A percentile compares a stretch with the other conserved stretches of the same genome.
Conservation (phyloP, 2,797 vertebrate genomes). For the Melanotaenia pygmaea region DNA sequence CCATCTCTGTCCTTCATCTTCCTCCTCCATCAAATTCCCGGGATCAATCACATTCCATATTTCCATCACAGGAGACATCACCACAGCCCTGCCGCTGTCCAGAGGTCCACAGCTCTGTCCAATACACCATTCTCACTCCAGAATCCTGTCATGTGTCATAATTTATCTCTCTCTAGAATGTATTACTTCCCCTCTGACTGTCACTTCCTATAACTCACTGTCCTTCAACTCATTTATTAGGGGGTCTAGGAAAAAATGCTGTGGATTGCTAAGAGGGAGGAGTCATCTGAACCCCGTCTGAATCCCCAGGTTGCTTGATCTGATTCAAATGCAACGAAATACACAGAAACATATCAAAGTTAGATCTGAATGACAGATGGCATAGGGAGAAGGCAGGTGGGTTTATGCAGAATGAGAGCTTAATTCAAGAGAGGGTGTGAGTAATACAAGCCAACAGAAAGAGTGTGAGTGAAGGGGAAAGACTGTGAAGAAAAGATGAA, state of each 20-base stretch:
- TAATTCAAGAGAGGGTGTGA: conserved; percentile 37
- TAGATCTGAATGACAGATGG: conserved; percentile 52
- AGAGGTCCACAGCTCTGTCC: conserved; percentile 56
- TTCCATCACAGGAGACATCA: conserved; percentile 68
- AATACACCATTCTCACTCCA: conserved; percentile 55
- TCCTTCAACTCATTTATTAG: conserved; percentile 58
- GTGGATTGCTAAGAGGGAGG: conserved; percentile 50
- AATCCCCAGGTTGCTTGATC: conserved; percentile 35
- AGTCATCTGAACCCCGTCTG: conserved; percentile 59
- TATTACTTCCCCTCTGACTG: conserved; percentile 64
- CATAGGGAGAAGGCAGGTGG: conserved; percentile 60
- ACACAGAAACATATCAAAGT: conserved; percentile 20
- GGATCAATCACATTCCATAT: conserved; percentile 75
- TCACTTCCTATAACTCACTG: conserved; percentile 62
- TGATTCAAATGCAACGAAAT: conserved; percentile 16
- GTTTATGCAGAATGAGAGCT: conserved; percentile 45
- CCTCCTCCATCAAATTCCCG: conserved; percentile 66
- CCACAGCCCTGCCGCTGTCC: conserved; percentile 44
- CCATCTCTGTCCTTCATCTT: conserved; percentile 24
- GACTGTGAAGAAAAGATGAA: conserved; percentile 8
- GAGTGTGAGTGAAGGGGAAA: conserved; percentile 46
- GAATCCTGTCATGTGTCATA: conserved; percentile 73
- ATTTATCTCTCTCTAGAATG: conserved; percentile 65
- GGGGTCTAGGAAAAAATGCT: conserved; percentile 55
- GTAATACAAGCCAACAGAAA: conserved; percentile 60